These are phyloP conservation scores for Lytechinus pictus DNA, from an alignment of 35 echinoderm and acorn worm genomes.

Conservation along the genomic window DNA sequence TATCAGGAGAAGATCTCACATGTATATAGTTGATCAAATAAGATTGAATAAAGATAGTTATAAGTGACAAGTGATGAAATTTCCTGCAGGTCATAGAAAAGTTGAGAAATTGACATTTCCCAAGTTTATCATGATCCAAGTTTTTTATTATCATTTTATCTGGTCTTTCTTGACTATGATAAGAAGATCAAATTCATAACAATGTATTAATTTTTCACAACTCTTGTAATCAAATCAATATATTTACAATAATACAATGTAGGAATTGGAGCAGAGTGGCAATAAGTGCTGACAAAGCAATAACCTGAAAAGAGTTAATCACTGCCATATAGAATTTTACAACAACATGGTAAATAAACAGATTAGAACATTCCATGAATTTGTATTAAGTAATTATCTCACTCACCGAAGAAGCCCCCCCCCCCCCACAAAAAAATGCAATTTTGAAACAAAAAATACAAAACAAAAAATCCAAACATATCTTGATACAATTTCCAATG, in stretches of 20 bases:
- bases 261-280: neutral
- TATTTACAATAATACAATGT: neutral
- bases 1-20: neutral
- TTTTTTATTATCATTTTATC: neutral
- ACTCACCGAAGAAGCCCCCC: too few species aligned
- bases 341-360: too few species aligned
- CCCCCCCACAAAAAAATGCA: too few species aligned
- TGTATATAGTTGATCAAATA: neutral
- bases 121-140: neutral
- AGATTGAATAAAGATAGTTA: neutral
- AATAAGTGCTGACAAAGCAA: too few species aligned
- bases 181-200: neutral
- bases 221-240: neutral
- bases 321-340: too few species aligned
- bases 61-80: neutral
- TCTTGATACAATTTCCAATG: too few species aligned
- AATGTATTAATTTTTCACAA: neutral
- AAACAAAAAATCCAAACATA: too few species aligned
- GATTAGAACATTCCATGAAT: too few species aligned
- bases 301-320: too few species aligned
- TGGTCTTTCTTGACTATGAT: neutral
- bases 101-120: neutral
- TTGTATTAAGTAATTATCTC: too few species aligned
- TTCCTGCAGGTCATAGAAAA: neutral
- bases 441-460: too few species aligned